Base-by-base conservation (phyloP, 2,113 vertebrate species). In the Rattus rattus region DNA sequence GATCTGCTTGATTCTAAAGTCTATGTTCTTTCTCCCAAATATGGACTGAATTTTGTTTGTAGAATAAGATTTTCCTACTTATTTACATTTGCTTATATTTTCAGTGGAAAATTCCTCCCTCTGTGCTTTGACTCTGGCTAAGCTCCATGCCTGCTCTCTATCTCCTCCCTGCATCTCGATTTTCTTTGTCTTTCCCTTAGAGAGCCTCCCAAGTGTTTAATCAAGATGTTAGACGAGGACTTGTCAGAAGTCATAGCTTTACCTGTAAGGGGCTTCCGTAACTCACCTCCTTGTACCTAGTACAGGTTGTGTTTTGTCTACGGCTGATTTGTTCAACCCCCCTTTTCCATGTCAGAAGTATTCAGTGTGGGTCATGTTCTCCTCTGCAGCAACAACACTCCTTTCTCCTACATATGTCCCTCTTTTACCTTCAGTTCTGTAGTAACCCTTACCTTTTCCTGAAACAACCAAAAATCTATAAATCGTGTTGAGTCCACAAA, bases 171-270 rank as follows among this genome's bases (percentile, higher is more conserved):
- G 5, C 52, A 5, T 72, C n/a, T 81, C 22, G 43, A 56, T 92
- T 83, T 83, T 26, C 16, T 49, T 59, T 7, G 17, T 52, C n/a
- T 76, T 70, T 95, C 65, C 16, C 47, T 65, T 16, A 75, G 76
- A 80, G 33, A 11, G 59, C n/a, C 36, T 88, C 92, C 72, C 77
- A 95, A 94, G 92, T 96, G 73, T 81, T 97, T 92, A 86, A 97
- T 83, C 59, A 92, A 91, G 56, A 79, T 79, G 63, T 89, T 47
- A 84, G 80, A 67, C 7, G 7, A 72, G 1, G 47, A 6, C 83
- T 92, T 77, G 20, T 87, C 5, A 9, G 61, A 94, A 96, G 61
- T 26, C 19, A 93, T 69, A 54, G 39, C 54, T 91, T 2, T 69
- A 4, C 67, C n/a, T 36, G 26, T 85, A 52, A 80, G 33, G 70